A percentile compares a stretch with the other conserved stretches of the same genome.
Conservation (phyloP, 2,888 invertebrate species). For the Acrobasis repandana region DNA sequence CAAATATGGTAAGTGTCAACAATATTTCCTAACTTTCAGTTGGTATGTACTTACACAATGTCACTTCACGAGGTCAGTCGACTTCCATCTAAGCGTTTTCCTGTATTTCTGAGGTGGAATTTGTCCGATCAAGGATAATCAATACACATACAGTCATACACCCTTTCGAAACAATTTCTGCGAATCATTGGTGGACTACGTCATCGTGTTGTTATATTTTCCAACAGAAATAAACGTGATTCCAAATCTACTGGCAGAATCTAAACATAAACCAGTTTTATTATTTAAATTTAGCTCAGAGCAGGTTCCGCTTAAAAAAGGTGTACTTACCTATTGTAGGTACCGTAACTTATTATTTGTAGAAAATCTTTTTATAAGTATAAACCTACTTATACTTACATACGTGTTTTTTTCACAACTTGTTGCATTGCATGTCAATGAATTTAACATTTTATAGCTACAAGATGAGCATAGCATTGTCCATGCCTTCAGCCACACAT, state of each 20-base stretch:
- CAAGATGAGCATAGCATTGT: too few species aligned
- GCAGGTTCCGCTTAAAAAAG: not conserved
- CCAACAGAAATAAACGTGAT: conserved; percentile 1
- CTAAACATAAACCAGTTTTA: not conserved
- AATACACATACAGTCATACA: conserved; percentile 20
- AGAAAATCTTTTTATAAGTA: too few species aligned
- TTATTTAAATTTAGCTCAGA: conserved; percentile 6
- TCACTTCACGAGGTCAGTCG: conserved; percentile 33
- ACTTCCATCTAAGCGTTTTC: conserved; percentile 37
- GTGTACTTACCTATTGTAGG: not conserved
- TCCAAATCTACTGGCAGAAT: conserved; percentile 4
- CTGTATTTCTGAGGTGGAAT: conserved; percentile 34
- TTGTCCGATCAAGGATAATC: conserved; percentile 34
- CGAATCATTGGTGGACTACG: conserved; percentile 31
- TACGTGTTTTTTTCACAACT: too few species aligned
- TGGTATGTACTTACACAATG: conserved; percentile 19
- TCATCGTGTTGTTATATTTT: conserved; percentile 23
- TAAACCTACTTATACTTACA: too few species aligned
- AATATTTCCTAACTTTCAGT: conserved; percentile 25
- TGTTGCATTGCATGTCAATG: too few species aligned
- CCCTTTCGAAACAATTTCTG: conserved; percentile 35
- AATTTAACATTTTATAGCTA: too few species aligned
- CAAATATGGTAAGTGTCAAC: conserved; percentile 23
- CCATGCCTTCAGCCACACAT: too few species aligned
- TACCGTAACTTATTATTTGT: not conserved